Base-by-base conservation (phyloP, 2,888 invertebrate genomes). In the Heteropelma amictum region DNA sequence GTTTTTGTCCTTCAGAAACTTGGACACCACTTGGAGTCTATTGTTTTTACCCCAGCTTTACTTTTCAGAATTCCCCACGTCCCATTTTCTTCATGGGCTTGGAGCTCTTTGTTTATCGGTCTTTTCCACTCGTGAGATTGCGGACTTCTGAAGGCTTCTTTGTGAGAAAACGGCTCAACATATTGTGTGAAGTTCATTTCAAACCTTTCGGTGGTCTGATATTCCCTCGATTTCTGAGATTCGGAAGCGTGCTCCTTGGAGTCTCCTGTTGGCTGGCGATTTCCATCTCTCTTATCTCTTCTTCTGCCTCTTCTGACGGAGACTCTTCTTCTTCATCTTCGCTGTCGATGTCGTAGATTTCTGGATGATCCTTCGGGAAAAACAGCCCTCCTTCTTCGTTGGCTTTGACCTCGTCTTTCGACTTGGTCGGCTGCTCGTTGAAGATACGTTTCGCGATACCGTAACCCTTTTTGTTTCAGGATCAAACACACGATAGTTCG, bases 11-110 rank as follows among this genome's bases (percentile, higher is more conserved):
- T 38, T 28, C 26, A 75, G 75, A 7, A 77, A 7, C 10, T 56
- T 49, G 65, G 68, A 78, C 0, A 79, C 79, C 79, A 79, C 47
- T 61, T 75, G 23, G 65, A 74, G n/a, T 61, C 67, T 28, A 71
- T 78, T 2, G 40, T 14, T 40, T 40, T 40, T 30, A 30, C 30
- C 30, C 30, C 30, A 2, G 30, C 8, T 30, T 30, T 30, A n/a
- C 30, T 1, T 30, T 8, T 30, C 30, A 30, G 7, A 30, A 30
- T 30, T 8, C 8, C 30, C 30, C 2, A 30, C 7, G 2, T 30
- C 8, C 2, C 30, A 1, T 30, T 30, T 30, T 30, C 2, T 30
- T 30, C 30, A 30, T 30, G 30, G 30, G 30, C 30, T 7, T 5
- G 7, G 2, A 30, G 30, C 30, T 30, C 2, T 2, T 30, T 5